Evolutionary conservation across 2,113 vertebrate genomes (phyloP).

Genomic region (Sisor rabdophorus): DNA sequence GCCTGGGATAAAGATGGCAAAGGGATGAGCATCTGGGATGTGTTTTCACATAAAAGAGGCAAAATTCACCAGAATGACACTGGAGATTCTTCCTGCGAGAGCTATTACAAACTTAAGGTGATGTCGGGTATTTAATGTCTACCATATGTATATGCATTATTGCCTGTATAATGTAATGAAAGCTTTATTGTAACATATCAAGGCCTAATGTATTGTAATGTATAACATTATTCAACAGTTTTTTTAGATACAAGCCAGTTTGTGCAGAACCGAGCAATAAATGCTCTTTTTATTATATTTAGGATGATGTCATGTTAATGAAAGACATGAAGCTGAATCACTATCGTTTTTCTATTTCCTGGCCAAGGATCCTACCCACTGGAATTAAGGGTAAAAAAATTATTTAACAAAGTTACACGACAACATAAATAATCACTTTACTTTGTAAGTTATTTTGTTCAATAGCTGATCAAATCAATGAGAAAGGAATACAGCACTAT

Average conservation of each 20-base stretch:
- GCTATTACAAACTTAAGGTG: constrained; percentile 85
- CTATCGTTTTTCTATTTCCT: constrained; percentile 88
- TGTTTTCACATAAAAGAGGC: constrained; percentile 75
- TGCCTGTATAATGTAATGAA: neutral
- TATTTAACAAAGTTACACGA: neutral
- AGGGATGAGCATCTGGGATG: constrained; percentile 86
- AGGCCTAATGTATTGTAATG: neutral
- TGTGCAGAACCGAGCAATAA: neutral
- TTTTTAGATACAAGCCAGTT: neutral
- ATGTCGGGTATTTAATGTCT: neutral
- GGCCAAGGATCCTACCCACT: constrained; percentile 83
- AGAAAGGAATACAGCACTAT: constrained; percentile 81
- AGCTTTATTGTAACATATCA: neutral
- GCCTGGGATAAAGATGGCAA: constrained; percentile 87
- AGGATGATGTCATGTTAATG: constrained; percentile 81
- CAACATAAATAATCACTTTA: neutral
- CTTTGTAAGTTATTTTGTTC: constrained; percentile 23
- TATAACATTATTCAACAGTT: neutral
- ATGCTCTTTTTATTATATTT: constrained; percentile 13
- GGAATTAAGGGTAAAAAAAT: constrained; percentile 72
- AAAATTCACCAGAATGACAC: constrained; percentile 72
- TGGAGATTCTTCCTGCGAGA: constrained; percentile 76
- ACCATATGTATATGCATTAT: too few relatives aligned
- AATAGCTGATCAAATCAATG: constrained; percentile 77
- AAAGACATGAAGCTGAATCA: constrained; percentile 81